These are phyloP conservation scores for Chanos chanos DNA, from an alignment of 2,797 vertebrate species.

Conservation along the genomic window DNA sequence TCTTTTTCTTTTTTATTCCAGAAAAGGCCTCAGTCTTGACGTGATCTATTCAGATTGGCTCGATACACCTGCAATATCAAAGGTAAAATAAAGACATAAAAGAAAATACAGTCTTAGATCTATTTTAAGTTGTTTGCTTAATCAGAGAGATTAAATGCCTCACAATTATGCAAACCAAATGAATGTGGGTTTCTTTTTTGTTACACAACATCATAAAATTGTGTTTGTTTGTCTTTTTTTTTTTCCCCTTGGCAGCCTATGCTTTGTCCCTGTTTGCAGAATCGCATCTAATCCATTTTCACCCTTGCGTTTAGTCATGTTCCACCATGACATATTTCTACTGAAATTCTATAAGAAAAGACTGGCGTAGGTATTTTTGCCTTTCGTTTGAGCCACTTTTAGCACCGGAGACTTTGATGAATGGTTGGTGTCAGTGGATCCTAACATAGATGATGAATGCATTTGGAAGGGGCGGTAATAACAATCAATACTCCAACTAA, in stretches of 20 bases:
- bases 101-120: not conserved
- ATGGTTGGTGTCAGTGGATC: no score
- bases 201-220: constrained; percentile 12
- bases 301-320: not conserved
- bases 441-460: no score
- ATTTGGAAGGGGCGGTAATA: no score
- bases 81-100: constrained; percentile 73
- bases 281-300: constrained; percentile 13
- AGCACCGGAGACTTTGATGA: no score
- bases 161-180: constrained; percentile 14
- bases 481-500: no score
- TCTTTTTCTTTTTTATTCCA: constrained; percentile 72
- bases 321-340: constrained; percentile 1
- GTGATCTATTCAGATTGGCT: constrained; percentile 87
- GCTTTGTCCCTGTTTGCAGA: constrained; percentile 7
- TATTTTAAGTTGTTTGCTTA: constrained; percentile 18
- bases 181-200: constrained; percentile 18
- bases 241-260: no score
- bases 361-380: constrained; percentile 6
- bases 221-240: not conserved
- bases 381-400: no score
- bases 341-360: not conserved
- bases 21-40: constrained; percentile 78
- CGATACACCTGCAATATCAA: constrained; percentile 85
- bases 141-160: constrained; percentile 11